phyloP scores from a whole-genome alignment of 1,140 invertebrate genomes.

The Whitmania pigra region DNA sequence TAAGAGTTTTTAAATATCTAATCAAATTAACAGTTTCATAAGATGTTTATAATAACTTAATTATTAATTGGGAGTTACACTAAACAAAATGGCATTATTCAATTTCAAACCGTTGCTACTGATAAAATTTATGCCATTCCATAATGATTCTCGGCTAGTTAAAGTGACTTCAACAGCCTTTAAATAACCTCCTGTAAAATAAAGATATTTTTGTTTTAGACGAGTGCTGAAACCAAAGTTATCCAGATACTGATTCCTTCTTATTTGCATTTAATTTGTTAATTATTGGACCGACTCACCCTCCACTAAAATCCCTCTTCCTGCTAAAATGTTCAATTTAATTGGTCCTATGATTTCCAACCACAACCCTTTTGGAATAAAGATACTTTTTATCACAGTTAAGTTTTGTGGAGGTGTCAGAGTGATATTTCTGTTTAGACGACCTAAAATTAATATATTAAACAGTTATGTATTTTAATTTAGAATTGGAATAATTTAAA shows the following conservation, averaged over 20 bases:
- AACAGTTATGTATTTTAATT: background rate
- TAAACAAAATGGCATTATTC: background rate
- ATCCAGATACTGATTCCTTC: too few relatives aligned
- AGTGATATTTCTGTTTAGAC: background rate
- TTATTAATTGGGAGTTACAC: too few relatives aligned
- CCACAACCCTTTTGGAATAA: background rate
- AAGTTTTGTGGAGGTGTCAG: background rate
- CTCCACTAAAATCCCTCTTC: background rate
- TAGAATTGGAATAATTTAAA: background rate
- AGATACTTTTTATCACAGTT: background rate
- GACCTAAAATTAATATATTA: background rate
- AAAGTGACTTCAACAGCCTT: background rate
- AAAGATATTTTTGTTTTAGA: background rate
- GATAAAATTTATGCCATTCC: background rate
- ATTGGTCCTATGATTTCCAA: background rate
- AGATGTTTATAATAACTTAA: too few relatives aligned
- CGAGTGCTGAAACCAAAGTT: too few relatives aligned
- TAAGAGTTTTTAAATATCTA: too few relatives aligned
- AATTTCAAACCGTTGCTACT: background rate
- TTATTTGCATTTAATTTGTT: too few relatives aligned
- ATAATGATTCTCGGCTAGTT: background rate
- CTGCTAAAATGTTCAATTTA: background rate
- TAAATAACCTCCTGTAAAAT: background rate
- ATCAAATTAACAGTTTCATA: too few relatives aligned
- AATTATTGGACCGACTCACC: background rate